Evolutionary conservation across 2,888 invertebrate species (phyloP).

Genomic region (Philereme vetulata): DNA sequence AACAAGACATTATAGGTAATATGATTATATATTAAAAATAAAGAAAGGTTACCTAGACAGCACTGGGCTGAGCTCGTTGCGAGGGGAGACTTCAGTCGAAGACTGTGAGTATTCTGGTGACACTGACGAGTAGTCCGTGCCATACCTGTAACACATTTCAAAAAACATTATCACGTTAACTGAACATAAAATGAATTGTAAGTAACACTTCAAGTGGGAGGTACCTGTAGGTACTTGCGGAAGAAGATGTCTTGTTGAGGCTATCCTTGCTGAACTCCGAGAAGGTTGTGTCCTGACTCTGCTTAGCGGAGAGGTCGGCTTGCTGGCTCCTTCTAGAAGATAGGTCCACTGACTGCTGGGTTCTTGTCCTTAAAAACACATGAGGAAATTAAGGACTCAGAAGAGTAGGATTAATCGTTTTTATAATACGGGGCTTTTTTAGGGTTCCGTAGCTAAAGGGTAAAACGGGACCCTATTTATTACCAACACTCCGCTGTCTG

Average conservation of each 20-base stretch:
- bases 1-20: too few relatives aligned
- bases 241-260: constrained; percentile 53
- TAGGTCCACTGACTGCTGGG: constrained; percentile 23
- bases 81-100: constrained; percentile 60
- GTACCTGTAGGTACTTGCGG: constrained; percentile 51
- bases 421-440: too few relatives aligned
- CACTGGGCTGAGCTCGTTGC: constrained; percentile 50
- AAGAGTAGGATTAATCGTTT: not conserved
- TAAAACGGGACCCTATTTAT: too few relatives aligned
- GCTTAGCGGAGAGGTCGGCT: constrained; percentile 11
- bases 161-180: too few relatives aligned
- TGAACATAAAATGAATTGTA: too few relatives aligned
- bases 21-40: too few relatives aligned
- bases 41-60: constrained; percentile 40
- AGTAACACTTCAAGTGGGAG: too few relatives aligned
- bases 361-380: constrained; percentile 13
- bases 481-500: too few relatives aligned
- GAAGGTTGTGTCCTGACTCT: constrained; percentile 46
- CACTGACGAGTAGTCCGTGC: constrained; percentile 70
- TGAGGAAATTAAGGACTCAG: not conserved
- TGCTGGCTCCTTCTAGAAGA: constrained; percentile 24
- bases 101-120: constrained; percentile 73
- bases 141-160: constrained; percentile 44
- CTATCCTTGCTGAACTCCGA: constrained; percentile 53
- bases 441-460: too few relatives aligned